Evolutionary conservation across 2,888 invertebrate species (phyloP), one percentile per base, ranked within the genome.

Genomic region (Cataglyphis cursor): DNA sequence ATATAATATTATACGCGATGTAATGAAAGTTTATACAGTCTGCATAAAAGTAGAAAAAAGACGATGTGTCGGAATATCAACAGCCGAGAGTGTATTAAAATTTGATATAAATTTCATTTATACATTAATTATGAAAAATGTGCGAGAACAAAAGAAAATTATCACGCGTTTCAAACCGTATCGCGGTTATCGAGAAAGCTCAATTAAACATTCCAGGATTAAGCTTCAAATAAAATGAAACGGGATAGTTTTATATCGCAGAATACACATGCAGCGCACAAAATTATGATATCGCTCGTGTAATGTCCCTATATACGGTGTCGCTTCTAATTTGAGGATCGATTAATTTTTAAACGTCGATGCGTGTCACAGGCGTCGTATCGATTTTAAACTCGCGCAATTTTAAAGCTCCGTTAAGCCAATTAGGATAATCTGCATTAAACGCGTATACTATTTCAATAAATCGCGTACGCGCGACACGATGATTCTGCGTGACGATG

Each of bases 371-470:
- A 21, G 10, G 5, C 18, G 57, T 31, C 18, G 57, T 21, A 48
- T 8, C 31, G 18, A n/a, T 31, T 70, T 62, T 54, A 54, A 76
- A 68, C 28, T 28, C 38, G 6, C 51, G 51, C 51, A 51, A 8
- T 80, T 44, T 72, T 28, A 31, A n/a, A 28, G 38, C 73, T 31
- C 35, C 51, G n/a, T 35, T 72, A 35, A 44, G 59, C 73, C 73
- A 72, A 57, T 80, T 48, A 44, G 59, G 44, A 31, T 59, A 72
- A 80, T 80, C 73, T 24, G 57, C 57, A n/a, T 31, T 18, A 38
- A 64, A 44, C 28, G 28, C 41, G 44, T 28, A 9, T 31, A 54
- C 28, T 15, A 57, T 66, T 54, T 59, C 59, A 35, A 31, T 48
- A 70, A 44, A 59, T 59, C 10, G 3, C n/a, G 18, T 18, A 28